Evolutionary conservation across 2,888 invertebrate genomes (phyloP).

Genomic region (Andrena praecox): DNA sequence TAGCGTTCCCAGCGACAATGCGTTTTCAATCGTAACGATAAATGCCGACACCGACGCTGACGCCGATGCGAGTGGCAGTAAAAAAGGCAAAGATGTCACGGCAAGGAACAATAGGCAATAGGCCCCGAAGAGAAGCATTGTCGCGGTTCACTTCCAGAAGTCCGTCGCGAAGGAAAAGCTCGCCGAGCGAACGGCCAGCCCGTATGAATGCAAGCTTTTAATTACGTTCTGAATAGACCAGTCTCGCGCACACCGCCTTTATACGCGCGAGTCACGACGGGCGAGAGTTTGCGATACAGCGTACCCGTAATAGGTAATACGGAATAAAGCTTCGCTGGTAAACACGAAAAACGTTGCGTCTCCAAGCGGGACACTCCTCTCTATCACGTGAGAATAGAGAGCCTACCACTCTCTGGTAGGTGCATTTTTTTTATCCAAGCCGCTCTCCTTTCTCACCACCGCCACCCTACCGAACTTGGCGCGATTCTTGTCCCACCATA

Average conservation of each 20-base stretch:
- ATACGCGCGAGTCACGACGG: constrained; percentile 53
- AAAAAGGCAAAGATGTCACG: constrained; percentile 69
- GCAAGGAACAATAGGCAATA: constrained; percentile 66
- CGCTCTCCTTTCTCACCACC: background rate
- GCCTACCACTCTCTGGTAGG: background rate
- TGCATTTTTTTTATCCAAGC: background rate
- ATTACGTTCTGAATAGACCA: constrained; percentile 72
- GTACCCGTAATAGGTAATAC: constrained; percentile 57
- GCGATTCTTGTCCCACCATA: background rate
- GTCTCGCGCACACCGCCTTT: constrained; percentile 51
- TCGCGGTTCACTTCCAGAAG: constrained; percentile 69
- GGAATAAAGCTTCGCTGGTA: constrained; percentile 64
- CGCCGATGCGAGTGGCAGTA: constrained; percentile 49
- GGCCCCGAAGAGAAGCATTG: constrained; percentile 67
- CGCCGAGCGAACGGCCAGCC: constrained; percentile 41
- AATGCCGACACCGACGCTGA: constrained; percentile 38
- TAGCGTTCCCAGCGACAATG: constrained; percentile 16
- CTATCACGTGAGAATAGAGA: constrained; percentile 40
- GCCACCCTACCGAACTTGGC: background rate
- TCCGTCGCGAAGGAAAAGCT: constrained; percentile 67
- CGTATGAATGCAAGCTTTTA: constrained; percentile 70
- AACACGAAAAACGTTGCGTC: constrained; percentile 49
- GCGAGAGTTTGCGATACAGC: constrained; percentile 60
- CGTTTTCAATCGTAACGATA: constrained; percentile 46
- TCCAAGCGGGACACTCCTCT: background rate